Evolutionary conservation across 2,113 vertebrate genomes (phyloP).

Genomic region (Fulmarus glacialis): DNA sequence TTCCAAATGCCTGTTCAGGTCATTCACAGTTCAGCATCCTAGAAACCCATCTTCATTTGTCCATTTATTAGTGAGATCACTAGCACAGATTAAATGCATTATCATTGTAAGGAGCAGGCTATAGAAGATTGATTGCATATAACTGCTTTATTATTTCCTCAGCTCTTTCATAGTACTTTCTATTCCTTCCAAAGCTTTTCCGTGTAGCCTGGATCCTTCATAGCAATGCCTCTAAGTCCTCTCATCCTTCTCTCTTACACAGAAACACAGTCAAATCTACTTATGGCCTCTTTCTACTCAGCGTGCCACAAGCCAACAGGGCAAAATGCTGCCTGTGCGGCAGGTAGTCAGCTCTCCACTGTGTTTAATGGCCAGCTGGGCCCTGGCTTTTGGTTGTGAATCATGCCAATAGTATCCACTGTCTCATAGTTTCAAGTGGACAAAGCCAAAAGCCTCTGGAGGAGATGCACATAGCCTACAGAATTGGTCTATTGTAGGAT

Average conservation of each 20-base stretch:
- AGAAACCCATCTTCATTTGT: not conserved
- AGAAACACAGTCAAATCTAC: not conserved
- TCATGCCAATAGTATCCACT: no score
- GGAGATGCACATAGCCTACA: not conserved
- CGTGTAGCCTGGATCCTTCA: not conserved
- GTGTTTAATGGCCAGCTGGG: not conserved
- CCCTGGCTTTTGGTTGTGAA: not conserved
- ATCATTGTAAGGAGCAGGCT: not conserved
- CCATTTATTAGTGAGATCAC: not conserved
- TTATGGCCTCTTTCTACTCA: not conserved
- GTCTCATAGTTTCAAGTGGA: not conserved
- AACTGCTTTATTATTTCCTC: not conserved
- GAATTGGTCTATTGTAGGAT: accelerated
- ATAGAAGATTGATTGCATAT: not conserved
- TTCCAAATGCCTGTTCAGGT: not conserved
- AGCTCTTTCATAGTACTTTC: not conserved
- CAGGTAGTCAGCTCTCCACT: not conserved
- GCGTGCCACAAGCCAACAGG: accelerated
- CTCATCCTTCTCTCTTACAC: not conserved
- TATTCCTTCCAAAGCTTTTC: not conserved
- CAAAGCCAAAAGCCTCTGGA: not conserved
- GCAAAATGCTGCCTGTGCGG: not conserved
- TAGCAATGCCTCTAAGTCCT: not conserved
- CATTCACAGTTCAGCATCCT: not conserved
- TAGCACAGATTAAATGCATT: not conserved